Percentiles rank a stretch among this genome's conserved stretches.
Evolutionary conservation across 2,888 invertebrate genomes (phyloP).

Genomic region (Amiota communis): DNA sequence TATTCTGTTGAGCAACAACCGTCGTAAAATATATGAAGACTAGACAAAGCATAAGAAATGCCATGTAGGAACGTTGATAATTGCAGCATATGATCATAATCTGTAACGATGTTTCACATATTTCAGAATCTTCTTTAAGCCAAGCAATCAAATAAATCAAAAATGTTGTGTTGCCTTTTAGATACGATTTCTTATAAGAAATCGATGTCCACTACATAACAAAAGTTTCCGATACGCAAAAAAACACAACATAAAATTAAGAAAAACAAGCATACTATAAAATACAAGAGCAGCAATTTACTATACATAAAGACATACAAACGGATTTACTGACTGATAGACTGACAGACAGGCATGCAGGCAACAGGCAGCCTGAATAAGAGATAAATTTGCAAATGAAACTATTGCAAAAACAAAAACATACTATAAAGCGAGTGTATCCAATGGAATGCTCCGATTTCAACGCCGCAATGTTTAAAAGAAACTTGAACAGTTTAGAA

Average conservation of each 20-base stretch:
- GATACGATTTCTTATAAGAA: not conserved
- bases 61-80: too few species aligned
- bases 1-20: not conserved
- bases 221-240: conserved; percentile 34
- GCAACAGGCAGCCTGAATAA: conserved; percentile 3
- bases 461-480: too few species aligned
- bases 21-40: not conserved
- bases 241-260: not conserved
- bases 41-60: too few species aligned
- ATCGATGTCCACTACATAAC: conserved; percentile 34
- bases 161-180: not conserved
- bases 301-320: not conserved
- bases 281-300: not conserved
- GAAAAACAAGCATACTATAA: not conserved
- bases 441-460: too few species aligned
- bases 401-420: not conserved
- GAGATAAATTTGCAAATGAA: conserved; percentile 8
- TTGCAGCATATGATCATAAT: too few species aligned
- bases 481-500: too few species aligned
- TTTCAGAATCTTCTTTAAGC: not conserved
- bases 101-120: too few species aligned
- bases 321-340: conserved; percentile 5
- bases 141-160: not conserved
- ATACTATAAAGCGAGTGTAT: too few species aligned
- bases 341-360: conserved; percentile 32